These are phyloP conservation scores for Schizopygopsis malacanthus DNA, from an alignment of 2,797 vertebrate genomes.

Conservation along the genomic window DNA sequence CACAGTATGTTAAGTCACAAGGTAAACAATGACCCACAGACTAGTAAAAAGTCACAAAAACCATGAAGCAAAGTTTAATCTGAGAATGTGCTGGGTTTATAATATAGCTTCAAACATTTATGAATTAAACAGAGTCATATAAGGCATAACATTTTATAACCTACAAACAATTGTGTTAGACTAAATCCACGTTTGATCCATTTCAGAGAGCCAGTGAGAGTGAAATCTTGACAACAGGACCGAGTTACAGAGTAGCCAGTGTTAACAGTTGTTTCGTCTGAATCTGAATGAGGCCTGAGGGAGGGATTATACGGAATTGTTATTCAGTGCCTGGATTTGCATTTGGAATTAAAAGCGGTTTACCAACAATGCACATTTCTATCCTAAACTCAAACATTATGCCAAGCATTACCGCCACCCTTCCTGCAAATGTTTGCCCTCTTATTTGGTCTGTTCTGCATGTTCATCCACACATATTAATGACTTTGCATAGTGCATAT, in stretches of 20 bases:
- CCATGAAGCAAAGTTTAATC: not conserved
- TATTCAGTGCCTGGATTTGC: conserved; percentile 38
- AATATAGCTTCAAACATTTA: not conserved
- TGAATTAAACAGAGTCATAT: not conserved
- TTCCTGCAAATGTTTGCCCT: conserved; percentile 23
- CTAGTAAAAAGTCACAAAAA: not conserved
- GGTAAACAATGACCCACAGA: not conserved
- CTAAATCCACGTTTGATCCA: conserved; percentile 3
- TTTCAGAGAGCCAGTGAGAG: not conserved
- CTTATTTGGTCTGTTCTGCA: conserved; percentile 19
- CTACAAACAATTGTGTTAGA: not conserved
- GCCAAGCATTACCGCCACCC: not conserved
- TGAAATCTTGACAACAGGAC: not conserved
- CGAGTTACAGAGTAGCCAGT: conserved; percentile 38
- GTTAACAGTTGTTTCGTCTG: conserved; percentile 53
- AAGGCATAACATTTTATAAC: not conserved
- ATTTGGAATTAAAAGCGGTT: conserved; percentile 40
- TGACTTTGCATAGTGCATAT: conserved; percentile 14
- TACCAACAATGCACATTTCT: conserved; percentile 32
- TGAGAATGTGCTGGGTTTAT: not conserved
- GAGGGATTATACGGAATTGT: conserved; percentile 57
- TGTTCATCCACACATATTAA: conserved; percentile 50
- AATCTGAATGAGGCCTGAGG: conserved; percentile 57
- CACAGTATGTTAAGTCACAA: not conserved
- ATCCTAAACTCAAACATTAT: conserved; percentile 39